A percentile compares a stretch with the other conserved stretches of the same genome.
Conservation (phyloP, 2,113 vertebrate species). For the Datnioides undecimradiatus region DNA sequence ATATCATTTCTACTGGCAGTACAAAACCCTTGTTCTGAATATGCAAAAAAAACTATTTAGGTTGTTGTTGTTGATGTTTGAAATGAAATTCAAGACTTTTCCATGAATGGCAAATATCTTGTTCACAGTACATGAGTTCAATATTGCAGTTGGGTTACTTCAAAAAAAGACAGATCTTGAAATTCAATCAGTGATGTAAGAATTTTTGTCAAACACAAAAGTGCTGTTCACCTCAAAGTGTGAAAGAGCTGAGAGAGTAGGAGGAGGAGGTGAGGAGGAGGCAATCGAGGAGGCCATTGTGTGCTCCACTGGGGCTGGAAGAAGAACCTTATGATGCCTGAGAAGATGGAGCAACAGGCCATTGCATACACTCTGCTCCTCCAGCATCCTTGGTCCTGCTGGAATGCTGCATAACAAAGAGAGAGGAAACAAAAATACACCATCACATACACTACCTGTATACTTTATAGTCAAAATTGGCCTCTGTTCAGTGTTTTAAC, state of each 20-base stretch:
- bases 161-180: neutral
- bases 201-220: neutral
- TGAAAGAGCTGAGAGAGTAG: constrained; percentile 57
- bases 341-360: constrained; percentile 72
- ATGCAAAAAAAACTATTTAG: too few relatives aligned
- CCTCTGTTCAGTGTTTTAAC: neutral
- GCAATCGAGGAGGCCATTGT: neutral
- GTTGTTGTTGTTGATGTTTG: too few relatives aligned
- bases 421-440: constrained; percentile 1
- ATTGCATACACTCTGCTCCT: constrained; percentile 77
- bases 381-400: constrained; percentile 71
- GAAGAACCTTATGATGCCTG: constrained; percentile 47
- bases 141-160: too few relatives aligned
- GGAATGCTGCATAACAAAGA: constrained; percentile 64
- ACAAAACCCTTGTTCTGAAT: too few relatives aligned
- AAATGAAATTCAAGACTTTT: too few relatives aligned
- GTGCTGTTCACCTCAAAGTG: constrained; percentile 65
- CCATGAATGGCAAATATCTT: too few relatives aligned
- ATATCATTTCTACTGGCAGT: too few relatives aligned
- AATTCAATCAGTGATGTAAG: neutral
- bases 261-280: constrained; percentile 60
- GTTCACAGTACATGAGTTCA: too few relatives aligned
- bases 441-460: neutral
- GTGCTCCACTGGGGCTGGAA: constrained; percentile 10
- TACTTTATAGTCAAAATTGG: constrained; percentile 6